Evolutionary conservation across 2,113 vertebrate species (phyloP), one percentile per base, ranked within the genome.

Genomic region (Plecturocebus donacophilus): DNA sequence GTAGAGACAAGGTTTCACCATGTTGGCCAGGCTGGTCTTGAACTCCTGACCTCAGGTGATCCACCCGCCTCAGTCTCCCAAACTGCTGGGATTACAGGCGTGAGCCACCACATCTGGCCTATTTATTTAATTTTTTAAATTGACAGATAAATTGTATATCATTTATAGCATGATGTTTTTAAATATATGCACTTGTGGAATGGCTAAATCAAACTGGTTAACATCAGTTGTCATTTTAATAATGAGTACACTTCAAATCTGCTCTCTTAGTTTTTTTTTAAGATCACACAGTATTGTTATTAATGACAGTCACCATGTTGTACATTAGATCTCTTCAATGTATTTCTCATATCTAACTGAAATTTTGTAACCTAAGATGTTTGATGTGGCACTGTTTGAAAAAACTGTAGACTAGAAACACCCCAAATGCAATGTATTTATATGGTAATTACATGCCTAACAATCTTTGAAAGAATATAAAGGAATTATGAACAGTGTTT

Each of bases 381-480:
- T 85, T 30, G 19, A 68, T 58, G 64, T 10, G 92, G 79, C 35
- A 52, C 76, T 79, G 14, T 85, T 94, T 92, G n/a, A 47, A 89
- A 81, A 61, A 90, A 30, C 30, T 70, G 1, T 80, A 40, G 45
- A 68, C 61, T 68, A 17, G 52, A 91, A 94, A 80, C 79, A 85
- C n/a, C 17, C 76, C 40, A 45, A 0, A 68, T 76, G 56, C 64
- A 64, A 1, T 64, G 27, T 56, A 45, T 45, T 81, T 49, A n/a
- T 80, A 56, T 40, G 38, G 58, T 64, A 42, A 84, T 86, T 88
- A 54, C n/a, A 30, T 86, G 42, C 42, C 52, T 81, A 68, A 68
- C 61, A 93, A 71, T 49, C 68, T 90, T 92, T 83, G 30, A 79
- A 97, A 94, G 32, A n/a, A 58, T 79, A 66, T 56, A 30, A 80